phyloP scores from a whole-genome alignment of 2,888 invertebrate genomes.

The Habroteleia sp. region DNA sequence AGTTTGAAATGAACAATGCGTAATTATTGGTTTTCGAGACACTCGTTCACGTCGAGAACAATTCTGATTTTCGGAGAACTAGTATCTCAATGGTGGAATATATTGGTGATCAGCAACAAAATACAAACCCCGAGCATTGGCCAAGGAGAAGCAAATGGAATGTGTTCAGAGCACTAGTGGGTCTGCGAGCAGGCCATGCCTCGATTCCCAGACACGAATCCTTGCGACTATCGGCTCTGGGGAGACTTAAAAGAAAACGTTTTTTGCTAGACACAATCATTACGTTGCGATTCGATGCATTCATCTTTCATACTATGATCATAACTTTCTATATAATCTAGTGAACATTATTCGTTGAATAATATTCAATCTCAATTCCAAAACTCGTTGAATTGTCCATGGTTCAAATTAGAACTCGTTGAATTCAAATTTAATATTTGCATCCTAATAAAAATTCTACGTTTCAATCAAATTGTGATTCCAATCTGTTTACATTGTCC shows the following conservation, averaged over 20 bases:
- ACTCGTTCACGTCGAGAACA: slow-evolving; percentile 70
- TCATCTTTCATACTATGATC: slow-evolving; percentile 69
- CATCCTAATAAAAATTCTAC: too few species aligned
- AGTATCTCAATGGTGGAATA: slow-evolving; percentile 69
- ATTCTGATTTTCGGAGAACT: slow-evolving; percentile 70
- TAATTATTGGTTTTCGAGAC: slow-evolving; percentile 48
- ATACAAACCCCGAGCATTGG: slow-evolving; percentile 77
- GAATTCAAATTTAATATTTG: too few species aligned
- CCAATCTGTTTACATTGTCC: too few species aligned
- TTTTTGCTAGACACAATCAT: slow-evolving; percentile 76
- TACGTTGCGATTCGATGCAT: slow-evolving; percentile 74
- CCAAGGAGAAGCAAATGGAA: slow-evolving; percentile 77
- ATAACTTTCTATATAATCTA: slow-evolving; percentile 42
- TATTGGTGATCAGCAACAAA: slow-evolving; percentile 77
- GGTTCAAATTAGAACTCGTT: slow-evolving; percentile 19
- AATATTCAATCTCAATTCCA: neutral
- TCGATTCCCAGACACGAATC: slow-evolving; percentile 76
- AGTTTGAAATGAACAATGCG: slow-evolving; percentile 67
- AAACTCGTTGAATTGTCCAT: slow-evolving; percentile 3
- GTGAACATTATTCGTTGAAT: neutral
- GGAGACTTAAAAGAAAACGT: slow-evolving; percentile 77
- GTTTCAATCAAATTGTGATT: too few species aligned
- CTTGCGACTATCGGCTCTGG: slow-evolving; percentile 77
- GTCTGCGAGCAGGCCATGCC: slow-evolving; percentile 77
- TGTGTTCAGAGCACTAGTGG: slow-evolving; percentile 77